phyloP scores from a whole-genome alignment of 1,140 invertebrate genomes.

The Euwallacea similis region DNA sequence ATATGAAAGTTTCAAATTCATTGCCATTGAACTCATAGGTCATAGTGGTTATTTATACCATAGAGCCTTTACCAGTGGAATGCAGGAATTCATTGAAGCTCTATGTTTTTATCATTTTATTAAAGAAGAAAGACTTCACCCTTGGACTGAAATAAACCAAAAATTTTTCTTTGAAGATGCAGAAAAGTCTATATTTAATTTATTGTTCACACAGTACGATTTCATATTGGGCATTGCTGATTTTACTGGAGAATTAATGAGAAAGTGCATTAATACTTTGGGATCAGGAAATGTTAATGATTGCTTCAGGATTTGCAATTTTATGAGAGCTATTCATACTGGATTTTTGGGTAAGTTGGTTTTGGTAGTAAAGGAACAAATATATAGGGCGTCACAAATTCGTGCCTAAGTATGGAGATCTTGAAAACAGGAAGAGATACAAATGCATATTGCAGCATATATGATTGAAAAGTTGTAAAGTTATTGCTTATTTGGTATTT shows the following conservation, averaged over 20 bases:
- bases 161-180: slow-evolving; percentile 51
- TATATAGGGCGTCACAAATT: no score
- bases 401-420: no score
- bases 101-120: slow-evolving; percentile 74
- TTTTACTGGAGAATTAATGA: slow-evolving; percentile 88
- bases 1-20: slow-evolving; percentile 63
- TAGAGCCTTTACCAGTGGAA: slow-evolving; percentile 72
- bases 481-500: background rate
- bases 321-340: slow-evolving; percentile 72
- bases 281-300: slow-evolving; percentile 74
- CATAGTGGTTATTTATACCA: slow-evolving; percentile 76
- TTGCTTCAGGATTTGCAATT: slow-evolving; percentile 72
- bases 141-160: slow-evolving; percentile 57
- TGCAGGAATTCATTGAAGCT: slow-evolving; percentile 90
- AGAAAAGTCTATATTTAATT: slow-evolving; percentile 37
- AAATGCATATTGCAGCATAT: background rate
- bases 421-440: no score
- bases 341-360: slow-evolving; percentile 63
- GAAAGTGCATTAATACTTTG: slow-evolving; percentile 82
- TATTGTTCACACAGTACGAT: slow-evolving; percentile 63
- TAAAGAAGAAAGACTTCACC: slow-evolving; percentile 52
- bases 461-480: background rate
- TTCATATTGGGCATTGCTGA: slow-evolving; percentile 86
- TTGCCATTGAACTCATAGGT: slow-evolving; percentile 72
- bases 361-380: no score